Percentiles rank a stretch among this genome's conserved stretches.
Conservation (phyloP, 2,888 invertebrate genomes). For the Cerceris rybyensis region DNA sequence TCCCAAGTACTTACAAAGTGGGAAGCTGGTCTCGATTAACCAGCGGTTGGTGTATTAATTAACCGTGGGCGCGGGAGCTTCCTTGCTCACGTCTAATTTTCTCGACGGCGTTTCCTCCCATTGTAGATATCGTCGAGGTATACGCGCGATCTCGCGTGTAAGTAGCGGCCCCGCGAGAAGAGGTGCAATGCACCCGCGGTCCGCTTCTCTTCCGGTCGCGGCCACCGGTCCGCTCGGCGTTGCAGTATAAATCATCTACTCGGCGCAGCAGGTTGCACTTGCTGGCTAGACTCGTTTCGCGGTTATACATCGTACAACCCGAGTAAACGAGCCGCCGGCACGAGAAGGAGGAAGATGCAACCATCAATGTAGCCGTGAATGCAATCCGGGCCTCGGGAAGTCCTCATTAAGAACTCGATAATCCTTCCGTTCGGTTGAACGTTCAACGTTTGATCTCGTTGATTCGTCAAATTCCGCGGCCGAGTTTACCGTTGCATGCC, state of each 20-base stretch:
- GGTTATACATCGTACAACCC: conserved; percentile 7
- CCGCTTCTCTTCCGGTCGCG: conserved; percentile 57
- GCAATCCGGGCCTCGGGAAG: background rate
- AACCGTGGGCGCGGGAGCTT: conserved; percentile 68
- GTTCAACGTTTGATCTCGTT: conserved; percentile 2
- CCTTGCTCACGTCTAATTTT: conserved; percentile 67
- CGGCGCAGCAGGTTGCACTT: conserved; percentile 58
- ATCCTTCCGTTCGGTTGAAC: background rate
- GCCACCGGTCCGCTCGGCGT: conserved; percentile 45
- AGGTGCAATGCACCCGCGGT: conserved; percentile 60
- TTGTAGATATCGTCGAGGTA: conserved; percentile 51
- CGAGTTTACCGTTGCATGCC: too few species aligned
- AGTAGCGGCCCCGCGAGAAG: conserved; percentile 33
- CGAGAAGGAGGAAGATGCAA: background rate
- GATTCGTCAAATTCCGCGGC: background rate
- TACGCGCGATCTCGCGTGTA: conserved; percentile 24
- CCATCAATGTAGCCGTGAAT: too few species aligned
- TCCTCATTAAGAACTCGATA: conserved; percentile 15
- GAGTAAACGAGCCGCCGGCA: background rate
- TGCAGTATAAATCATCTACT: conserved; percentile 56
- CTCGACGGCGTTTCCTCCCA: conserved; percentile 65
- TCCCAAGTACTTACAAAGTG: conserved; percentile 30
- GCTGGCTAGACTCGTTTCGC: conserved; percentile 33
- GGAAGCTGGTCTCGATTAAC: conserved; percentile 46
- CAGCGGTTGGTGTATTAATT: conserved; percentile 59